Evolutionary conservation across 92 coral and sea anemone species (phyloP).

Genomic region (Palythoa heliodiscus): DNA sequence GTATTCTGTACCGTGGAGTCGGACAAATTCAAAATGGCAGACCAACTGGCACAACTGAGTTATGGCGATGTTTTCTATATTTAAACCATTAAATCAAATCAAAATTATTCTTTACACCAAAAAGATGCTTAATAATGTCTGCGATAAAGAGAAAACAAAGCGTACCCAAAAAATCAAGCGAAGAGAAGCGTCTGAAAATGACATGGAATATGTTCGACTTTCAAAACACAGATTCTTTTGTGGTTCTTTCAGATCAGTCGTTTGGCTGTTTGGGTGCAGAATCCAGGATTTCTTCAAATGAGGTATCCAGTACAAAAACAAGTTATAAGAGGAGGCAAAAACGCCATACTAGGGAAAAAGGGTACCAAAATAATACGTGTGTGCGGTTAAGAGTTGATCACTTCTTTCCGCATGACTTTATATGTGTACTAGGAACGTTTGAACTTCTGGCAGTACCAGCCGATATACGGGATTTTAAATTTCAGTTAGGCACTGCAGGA

Average conservation of each 20-base stretch:
- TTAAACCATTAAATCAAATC: neutral
- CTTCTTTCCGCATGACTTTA: conserved; percentile 21
- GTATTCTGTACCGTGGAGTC: conserved; percentile 20
- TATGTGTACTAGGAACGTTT: conserved; percentile 24
- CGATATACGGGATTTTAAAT: conserved; percentile 23
- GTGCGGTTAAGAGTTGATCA: neutral
- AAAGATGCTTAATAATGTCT: conserved; percentile 49
- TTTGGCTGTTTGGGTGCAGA: neutral
- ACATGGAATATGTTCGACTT: conserved; percentile 79
- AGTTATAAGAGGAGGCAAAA: too few relatives aligned
- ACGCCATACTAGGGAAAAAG: too few relatives aligned
- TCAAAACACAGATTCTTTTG: conserved; percentile 18
- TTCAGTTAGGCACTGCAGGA: conserved; percentile 11
- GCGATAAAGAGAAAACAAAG: conserved; percentile 67
- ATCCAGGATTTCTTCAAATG: too few relatives aligned
- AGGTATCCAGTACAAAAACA: too few relatives aligned
- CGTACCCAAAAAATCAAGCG: conserved; percentile 61
- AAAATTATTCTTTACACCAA: neutral
- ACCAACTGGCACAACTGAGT: neutral
- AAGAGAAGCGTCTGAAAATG: conserved; percentile 62
- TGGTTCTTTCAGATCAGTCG: conserved; percentile 12
- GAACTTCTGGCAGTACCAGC: conserved; percentile 30
- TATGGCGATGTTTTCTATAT: too few relatives aligned
- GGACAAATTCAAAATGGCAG: conserved; percentile 27
- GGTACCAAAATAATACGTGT: too few relatives aligned